Evolutionary conservation across 2,797 vertebrate species (phyloP), one percentile per base, ranked within the genome.

Genomic region (Falco berigora): DNA sequence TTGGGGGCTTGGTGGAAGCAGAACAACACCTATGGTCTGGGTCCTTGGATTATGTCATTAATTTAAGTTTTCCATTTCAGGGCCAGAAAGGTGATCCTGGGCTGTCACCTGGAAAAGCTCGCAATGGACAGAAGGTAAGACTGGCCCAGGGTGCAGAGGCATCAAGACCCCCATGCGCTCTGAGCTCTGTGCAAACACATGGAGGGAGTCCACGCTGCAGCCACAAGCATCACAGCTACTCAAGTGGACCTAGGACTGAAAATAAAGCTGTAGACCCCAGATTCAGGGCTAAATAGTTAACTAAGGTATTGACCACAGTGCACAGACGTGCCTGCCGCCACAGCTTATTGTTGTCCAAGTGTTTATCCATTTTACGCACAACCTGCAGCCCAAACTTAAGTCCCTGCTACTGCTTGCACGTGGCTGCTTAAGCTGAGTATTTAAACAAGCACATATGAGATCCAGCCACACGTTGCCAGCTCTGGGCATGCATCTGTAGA

Each of bases 81-180:
- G 99, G 99, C 72, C 98, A 98, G 92, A 99, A 99, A 96, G 99
- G 99, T 89, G 99, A 99, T 97, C 98, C 99, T 23, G 99, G 99
- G 81, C 97, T 99, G 44, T 99, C 99, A 46, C 99, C 99, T 97
- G 99, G 99, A 84, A 98, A 98, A 94, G 99, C 99, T 97, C 97
- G 97, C 40, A 99, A 98, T 96, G 99, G 99, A 98, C 98, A 98
- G 62, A 99, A 99, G 98, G 99, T 99, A 98, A 98, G 97, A 36
- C 25, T 7, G 64, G 52, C 50, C 34, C 66, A 1, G 8, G 25
- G 40, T 8, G 13, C 38, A 21, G 5, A 23, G 47, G 25, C 24
- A 27, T 5, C 10, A 5, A 6, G 44, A 23, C 14, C 52, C 2
- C 1, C 1, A 8, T 11, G 86, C 3, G 2, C 46, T 71, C 15